These are phyloP conservation scores for Menidia beryllina DNA, from an alignment of 2,113 vertebrate genomes.

Conservation along the genomic window DNA sequence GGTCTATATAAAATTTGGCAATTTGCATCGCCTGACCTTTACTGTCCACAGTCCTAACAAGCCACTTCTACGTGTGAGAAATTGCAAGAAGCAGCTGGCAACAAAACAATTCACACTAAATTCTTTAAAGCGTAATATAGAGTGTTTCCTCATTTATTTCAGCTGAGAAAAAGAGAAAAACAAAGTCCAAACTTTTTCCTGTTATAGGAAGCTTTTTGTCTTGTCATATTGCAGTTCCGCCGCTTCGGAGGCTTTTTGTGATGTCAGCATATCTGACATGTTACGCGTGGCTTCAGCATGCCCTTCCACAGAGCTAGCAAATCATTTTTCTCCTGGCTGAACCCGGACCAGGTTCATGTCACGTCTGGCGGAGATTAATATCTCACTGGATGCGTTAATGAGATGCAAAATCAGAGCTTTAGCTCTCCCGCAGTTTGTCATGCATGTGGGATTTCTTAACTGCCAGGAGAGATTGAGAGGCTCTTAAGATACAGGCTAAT, in stretches of 20 bases:
- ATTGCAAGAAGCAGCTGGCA: too few species aligned
- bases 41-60: neutral
- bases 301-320: constrained; percentile 42
- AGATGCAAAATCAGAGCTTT: constrained; percentile 67
- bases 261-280: constrained; percentile 27
- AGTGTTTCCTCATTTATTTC: too few species aligned
- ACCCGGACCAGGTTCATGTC: constrained; percentile 44
- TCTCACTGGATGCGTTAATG: constrained; percentile 72
- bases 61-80: too few species aligned
- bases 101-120: too few species aligned
- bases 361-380: constrained; percentile 72
- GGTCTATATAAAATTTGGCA: neutral
- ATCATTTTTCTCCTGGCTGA: constrained; percentile 70
- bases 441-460: constrained; percentile 55
- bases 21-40: neutral
- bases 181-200: too few species aligned
- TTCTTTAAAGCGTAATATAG: too few species aligned
- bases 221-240: constrained; percentile 14
- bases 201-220: neutral
- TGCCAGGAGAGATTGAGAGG: constrained; percentile 61
- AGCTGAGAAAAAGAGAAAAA: neutral
- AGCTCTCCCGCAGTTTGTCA: constrained; percentile 51
- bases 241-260: neutral
- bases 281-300: constrained; percentile 22
- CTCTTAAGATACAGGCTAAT: constrained; percentile 63